A percentile compares a stretch with the other conserved stretches of the same genome.
phyloP scores from a whole-genome alignment of 2,888 invertebrate genomes.

The Cerastoderma edule region DNA sequence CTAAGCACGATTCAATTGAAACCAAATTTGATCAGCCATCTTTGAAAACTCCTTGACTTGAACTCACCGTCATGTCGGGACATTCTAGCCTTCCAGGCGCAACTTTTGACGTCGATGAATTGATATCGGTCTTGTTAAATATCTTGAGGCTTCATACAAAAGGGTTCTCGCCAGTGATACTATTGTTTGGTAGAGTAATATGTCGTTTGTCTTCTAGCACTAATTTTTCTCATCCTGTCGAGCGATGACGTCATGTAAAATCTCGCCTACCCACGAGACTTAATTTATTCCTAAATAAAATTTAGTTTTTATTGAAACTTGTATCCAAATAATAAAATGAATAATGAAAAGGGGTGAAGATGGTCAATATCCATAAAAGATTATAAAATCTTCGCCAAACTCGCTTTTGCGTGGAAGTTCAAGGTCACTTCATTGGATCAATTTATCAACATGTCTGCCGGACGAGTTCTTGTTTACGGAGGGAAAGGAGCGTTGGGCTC shows the following conservation, averaged over 20 bases:
- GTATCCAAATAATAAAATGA: too few species aligned
- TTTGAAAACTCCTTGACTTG: slow-evolving; percentile 55
- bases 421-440: neutral
- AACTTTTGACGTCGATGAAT: neutral
- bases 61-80: slow-evolving; percentile 92
- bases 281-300: too few species aligned
- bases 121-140: neutral
- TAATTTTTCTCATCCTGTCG: slow-evolving; percentile 49
- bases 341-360: too few species aligned
- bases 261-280: slow-evolving; percentile 20
- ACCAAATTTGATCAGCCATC: slow-evolving; percentile 34
- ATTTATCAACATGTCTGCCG: slow-evolving; percentile 36
- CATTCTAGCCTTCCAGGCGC: slow-evolving; percentile 86
- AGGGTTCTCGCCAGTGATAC: neutral
- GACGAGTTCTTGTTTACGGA: slow-evolving; percentile 93
- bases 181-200: neutral
- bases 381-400: too few species aligned
- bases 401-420: too few species aligned
- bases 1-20: neutral
- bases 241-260: slow-evolving; percentile 53
- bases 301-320: too few species aligned
- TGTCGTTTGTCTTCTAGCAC: slow-evolving; percentile 14
- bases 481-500: slow-evolving; percentile 98
- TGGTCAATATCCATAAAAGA: too few species aligned
- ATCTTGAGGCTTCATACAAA: neutral